Evolutionary conservation across 2,113 vertebrate genomes (phyloP), one percentile per base, ranked within the genome.

Genomic region (Forbesichthys agassizii): DNA sequence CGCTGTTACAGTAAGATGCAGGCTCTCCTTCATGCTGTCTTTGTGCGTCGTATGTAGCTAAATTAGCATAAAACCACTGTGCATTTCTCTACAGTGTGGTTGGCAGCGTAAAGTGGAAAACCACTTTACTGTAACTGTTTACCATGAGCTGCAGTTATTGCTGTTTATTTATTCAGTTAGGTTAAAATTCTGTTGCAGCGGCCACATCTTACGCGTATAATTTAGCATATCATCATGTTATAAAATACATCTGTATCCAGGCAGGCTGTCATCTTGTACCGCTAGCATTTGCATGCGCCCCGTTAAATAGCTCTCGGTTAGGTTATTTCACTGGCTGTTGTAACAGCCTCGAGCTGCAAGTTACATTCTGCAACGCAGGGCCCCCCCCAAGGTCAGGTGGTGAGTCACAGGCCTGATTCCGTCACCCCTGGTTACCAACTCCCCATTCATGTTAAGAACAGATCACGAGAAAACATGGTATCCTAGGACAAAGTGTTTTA

Each of bases 371-470:
- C 82, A 82, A 82, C 65, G 66, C 64, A 71, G 86, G 74, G 84
- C 77, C 73, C 82, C 66, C 67, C 71, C 84, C 13, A 69, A 84
- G 87, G 86, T 86, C 80, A 81, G 70, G 80, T 71, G 4, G 64
- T 91, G 87, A 91, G 87, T 90, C 88, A 91, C 81, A 89, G 82
- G 71, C 86, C 90, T 88, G 83, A 89, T 87, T 91, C 90, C 82
- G 81, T 90, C 87, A 86, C 87, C 88, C 74, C 76, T 60, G 85
- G 87, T 90, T 89, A 91, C 84, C 81, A 80, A 79, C 86, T 85
- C 86, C 73, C 61, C 56, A 77, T 86, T 86, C 84, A 87, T 85
- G 75, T 85, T 77, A 75, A 81, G 79, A 85, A 86, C 81, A 68
- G 70, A 58, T 76, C 74, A 81, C 85, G 79, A 82, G 83, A 86